Conservation (phyloP, 2,888 invertebrate genomes). For the Lydus trimaculatus region DNA sequence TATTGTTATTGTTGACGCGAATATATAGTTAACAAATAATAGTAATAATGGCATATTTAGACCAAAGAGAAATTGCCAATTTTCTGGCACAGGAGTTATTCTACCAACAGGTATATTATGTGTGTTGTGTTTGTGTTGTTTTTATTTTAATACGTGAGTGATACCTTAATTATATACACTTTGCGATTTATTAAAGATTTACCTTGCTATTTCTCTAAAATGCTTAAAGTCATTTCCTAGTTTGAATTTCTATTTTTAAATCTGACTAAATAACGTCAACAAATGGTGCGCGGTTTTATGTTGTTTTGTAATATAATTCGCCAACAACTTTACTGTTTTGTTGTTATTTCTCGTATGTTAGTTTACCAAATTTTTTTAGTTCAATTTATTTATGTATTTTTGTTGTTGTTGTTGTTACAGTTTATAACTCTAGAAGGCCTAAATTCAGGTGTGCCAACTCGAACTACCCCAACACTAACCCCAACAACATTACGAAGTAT, state of each 20-base stretch:
- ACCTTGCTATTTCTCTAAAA: slow-evolving; percentile 11
- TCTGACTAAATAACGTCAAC: slow-evolving; percentile 37
- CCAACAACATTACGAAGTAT: slow-evolving; percentile 92
- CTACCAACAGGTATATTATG: slow-evolving; percentile 68
- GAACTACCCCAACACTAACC: slow-evolving; percentile 92
- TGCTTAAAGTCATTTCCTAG: slow-evolving; percentile 34
- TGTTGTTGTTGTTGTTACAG: slow-evolving; percentile 66
- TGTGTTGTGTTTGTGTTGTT: slow-evolving; percentile 1
- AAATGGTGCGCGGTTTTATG: slow-evolving; percentile 21
- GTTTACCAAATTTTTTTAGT: no score
- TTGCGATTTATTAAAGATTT: slow-evolving; percentile 14
- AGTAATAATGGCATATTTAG: slow-evolving; percentile 64
- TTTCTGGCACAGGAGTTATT: slow-evolving; percentile 86
- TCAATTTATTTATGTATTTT: no score
- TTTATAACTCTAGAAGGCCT: slow-evolving; percentile 84
- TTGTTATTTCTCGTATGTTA: no score
- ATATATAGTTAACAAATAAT: slow-evolving; percentile 18
- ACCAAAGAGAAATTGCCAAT: slow-evolving; percentile 85
- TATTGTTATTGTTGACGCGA: slow-evolving; percentile 24
- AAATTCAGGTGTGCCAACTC: slow-evolving; percentile 89
- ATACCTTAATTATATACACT: not conserved
- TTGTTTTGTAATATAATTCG: slow-evolving; percentile 25
- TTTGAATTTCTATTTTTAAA: slow-evolving; percentile 41
- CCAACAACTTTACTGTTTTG: not conserved
- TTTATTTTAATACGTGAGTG: slow-evolving; percentile 10